Percentiles rank a stretch among this genome's conserved stretches.
Conservation (phyloP, 53 echinoderm and acorn worm species). For the Luidia sarsii region DNA sequence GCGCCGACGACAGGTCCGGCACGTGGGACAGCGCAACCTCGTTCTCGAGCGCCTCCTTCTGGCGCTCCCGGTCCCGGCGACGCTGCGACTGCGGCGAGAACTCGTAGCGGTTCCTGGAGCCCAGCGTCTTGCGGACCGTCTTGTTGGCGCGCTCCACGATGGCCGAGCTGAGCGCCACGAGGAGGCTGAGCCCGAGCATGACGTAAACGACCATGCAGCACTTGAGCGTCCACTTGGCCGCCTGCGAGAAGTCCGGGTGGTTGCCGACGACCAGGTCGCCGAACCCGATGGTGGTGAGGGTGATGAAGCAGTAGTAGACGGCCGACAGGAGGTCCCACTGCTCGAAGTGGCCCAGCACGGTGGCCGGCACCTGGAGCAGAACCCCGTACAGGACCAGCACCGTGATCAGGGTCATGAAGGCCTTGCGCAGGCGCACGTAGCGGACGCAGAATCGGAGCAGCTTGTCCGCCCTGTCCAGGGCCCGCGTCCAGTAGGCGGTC, state of each 20-base stretch:
- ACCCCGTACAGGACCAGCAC: slow-evolving; percentile 9
- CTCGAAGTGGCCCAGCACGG: slow-evolving; percentile 33
- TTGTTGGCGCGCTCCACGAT: slow-evolving; percentile 27
- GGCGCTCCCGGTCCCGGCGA: neutral
- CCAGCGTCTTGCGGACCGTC: slow-evolving; percentile 5
- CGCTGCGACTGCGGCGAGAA: neutral
- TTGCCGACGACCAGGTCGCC: slow-evolving; percentile 58
- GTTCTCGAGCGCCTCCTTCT: neutral
- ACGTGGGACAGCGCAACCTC: slow-evolving; percentile 19
- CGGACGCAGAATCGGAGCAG: slow-evolving; percentile 4
- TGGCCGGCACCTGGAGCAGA: slow-evolving; percentile 42
- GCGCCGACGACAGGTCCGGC: slow-evolving; percentile 17
- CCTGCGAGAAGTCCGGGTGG: slow-evolving; percentile 8
- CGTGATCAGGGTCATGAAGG: slow-evolving; percentile 46
- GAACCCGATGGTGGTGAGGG: slow-evolving; percentile 67
- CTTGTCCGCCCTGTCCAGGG: slow-evolving; percentile 15
- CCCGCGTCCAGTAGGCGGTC: slow-evolving; percentile 50
- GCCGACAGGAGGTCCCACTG: slow-evolving; percentile 32
- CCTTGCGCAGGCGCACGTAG: slow-evolving; percentile 16
- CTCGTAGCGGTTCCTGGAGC: slow-evolving; percentile 8
- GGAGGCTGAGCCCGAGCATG: slow-evolving; percentile 26
- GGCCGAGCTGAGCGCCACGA: slow-evolving; percentile 31
- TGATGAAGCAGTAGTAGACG: slow-evolving; percentile 61
- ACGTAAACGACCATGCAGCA: slow-evolving; percentile 36
- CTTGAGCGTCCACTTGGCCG: neutral